phyloP scores from a whole-genome alignment of 35 echinoderm and acorn worm genomes.

The Hemicentrotus pulcherrimus region DNA sequence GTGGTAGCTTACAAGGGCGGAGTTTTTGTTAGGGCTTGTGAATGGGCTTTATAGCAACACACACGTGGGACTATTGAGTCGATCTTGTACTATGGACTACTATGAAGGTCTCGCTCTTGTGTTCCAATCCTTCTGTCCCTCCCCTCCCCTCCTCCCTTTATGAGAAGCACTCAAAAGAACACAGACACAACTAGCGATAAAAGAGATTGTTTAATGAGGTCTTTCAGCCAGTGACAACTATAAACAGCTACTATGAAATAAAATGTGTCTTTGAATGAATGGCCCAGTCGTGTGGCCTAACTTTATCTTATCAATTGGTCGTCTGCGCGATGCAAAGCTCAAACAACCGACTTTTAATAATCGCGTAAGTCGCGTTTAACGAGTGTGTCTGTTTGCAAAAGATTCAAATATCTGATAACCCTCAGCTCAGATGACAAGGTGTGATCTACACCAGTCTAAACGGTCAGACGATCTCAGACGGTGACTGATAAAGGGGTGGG shows the following conservation, averaged over 20 bases:
- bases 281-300: not conserved
- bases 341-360: not conserved
- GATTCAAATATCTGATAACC: not conserved
- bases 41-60: conserved; percentile 35
- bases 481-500: too few relatives aligned
- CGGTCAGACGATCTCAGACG: not conserved
- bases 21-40: not conserved
- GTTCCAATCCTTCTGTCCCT: not conserved
- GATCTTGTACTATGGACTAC: conserved; percentile 27
- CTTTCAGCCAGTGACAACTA: conserved; percentile 4
- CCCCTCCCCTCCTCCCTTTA: not conserved
- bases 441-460: not conserved
- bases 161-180: not conserved
- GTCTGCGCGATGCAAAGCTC: not conserved
- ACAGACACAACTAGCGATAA: not conserved
- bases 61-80: conserved; percentile 43
- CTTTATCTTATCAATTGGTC: not conserved
- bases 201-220: conserved; percentile 45
- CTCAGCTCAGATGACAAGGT: not conserved
- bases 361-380: not conserved
- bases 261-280: not conserved
- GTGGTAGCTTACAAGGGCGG: not conserved
- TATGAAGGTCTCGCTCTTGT: not conserved
- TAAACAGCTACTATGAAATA: conserved; percentile 15
- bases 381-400: conserved; percentile 3